Evolutionary conservation across 2,888 invertebrate genomes (phyloP).

Genomic region (Phasia obesa): DNA sequence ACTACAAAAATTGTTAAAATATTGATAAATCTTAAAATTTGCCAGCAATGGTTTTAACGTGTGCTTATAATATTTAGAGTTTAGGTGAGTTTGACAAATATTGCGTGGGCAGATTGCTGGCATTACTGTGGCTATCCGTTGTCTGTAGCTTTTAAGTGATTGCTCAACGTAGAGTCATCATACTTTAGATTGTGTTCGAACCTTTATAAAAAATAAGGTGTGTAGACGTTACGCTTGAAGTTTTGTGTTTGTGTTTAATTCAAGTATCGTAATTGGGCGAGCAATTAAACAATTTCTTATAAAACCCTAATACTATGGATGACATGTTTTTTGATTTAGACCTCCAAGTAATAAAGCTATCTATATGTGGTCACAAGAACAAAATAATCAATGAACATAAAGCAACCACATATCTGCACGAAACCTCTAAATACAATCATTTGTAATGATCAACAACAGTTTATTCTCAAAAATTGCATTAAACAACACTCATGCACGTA

Average conservation of each 20-base stretch:
- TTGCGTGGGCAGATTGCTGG: slow-evolving; percentile 51
- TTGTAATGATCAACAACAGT: slow-evolving; percentile 53
- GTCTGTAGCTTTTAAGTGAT: slow-evolving; percentile 18
- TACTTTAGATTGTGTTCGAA: no score
- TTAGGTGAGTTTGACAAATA: slow-evolving; percentile 22
- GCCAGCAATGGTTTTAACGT: no score
- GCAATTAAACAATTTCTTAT: slow-evolving; percentile 71
- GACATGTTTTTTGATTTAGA: slow-evolving; percentile 57
- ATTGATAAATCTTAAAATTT: no score
- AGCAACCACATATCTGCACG: slow-evolving; percentile 44
- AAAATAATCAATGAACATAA: slow-evolving; percentile 41
- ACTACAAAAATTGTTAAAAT: no score
- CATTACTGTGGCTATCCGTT: neutral
- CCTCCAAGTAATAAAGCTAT: slow-evolving; percentile 69
- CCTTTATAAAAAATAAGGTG: slow-evolving; percentile 30
- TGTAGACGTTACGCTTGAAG: slow-evolving; percentile 16
- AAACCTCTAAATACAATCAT: slow-evolving; percentile 57
- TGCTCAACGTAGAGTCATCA: neutral
- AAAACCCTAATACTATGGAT: slow-evolving; percentile 45
- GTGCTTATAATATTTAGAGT: no score
- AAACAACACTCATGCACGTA: neutral
- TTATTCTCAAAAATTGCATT: slow-evolving; percentile 1
- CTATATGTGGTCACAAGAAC: slow-evolving; percentile 57
- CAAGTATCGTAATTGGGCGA: slow-evolving; percentile 75
- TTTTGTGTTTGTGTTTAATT: slow-evolving; percentile 39